A percentile compares a stretch with the other conserved stretches of the same genome.
These are phyloP conservation scores for Amphimedon queenslandica DNA, from an alignment of 37 sponge, comb jelly and placozoan genomes.

Conservation along the genomic window DNA sequence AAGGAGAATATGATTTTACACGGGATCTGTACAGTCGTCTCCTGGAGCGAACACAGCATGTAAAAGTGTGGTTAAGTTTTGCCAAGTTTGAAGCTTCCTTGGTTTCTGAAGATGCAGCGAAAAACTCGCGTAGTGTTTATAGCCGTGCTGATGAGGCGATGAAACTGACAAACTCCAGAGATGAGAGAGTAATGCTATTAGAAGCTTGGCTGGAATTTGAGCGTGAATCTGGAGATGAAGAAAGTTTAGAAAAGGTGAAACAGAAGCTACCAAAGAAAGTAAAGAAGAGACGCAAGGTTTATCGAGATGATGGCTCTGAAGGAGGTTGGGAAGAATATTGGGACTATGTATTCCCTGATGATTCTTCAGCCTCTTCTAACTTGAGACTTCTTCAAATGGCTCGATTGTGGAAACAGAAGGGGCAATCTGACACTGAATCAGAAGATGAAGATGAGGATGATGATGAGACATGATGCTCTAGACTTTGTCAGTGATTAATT, in stretches of 20 bases:
- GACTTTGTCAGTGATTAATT: no score
- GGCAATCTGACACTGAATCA: not conserved
- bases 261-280: slow-evolving; percentile 77
- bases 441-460: not conserved
- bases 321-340: slow-evolving; percentile 99
- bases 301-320: slow-evolving; percentile 85
- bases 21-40: slow-evolving; percentile 81
- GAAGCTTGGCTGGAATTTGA: slow-evolving; percentile 96
- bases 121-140: slow-evolving; percentile 49
- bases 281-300: slow-evolving; percentile 90
- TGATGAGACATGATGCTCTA: no score
- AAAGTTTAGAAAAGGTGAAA: slow-evolving; percentile 45
- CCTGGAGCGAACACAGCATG: slow-evolving; percentile 90
- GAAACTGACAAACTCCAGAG: slow-evolving; percentile 31
- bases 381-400: slow-evolving; percentile 96
- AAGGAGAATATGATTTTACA: slow-evolving; percentile 71
- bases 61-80: slow-evolving; percentile 95
- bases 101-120: slow-evolving; percentile 11
- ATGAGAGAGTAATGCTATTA: slow-evolving; percentile 76
- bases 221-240: slow-evolving; percentile 53
- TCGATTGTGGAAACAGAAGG: slow-evolving; percentile 85
- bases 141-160: slow-evolving; percentile 58
- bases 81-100: slow-evolving; percentile 86
- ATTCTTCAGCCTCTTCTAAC: slow-evolving; percentile 66
- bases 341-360: slow-evolving; percentile 99